Percentiles rank a stretch among this genome's conserved stretches.
These are phyloP conservation scores for Xanthia togata DNA, from an alignment of 2,888 invertebrate genomes.

Conservation along the genomic window DNA sequence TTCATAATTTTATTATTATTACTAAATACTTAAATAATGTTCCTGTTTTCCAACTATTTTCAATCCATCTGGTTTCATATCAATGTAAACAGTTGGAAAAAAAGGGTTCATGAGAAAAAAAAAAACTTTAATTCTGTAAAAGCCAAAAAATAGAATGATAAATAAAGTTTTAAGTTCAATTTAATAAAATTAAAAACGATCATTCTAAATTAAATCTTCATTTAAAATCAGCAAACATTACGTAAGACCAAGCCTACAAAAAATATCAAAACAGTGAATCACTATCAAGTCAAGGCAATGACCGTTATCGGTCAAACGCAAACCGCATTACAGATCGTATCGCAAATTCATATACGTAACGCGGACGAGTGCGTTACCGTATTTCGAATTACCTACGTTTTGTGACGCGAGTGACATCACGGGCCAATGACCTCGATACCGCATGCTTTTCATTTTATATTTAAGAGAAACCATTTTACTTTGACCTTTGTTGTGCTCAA, in stretches of 20 bases:
- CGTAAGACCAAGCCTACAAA: constrained; percentile 44
- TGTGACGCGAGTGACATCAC: constrained; percentile 68
- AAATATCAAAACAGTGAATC: constrained; percentile 60
- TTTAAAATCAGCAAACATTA: constrained; percentile 30
- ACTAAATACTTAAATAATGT: background rate
- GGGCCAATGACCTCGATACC: constrained; percentile 66
- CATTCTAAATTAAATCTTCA: background rate
- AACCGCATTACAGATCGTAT: constrained; percentile 69
- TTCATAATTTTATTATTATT: background rate
- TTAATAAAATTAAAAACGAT: background rate
- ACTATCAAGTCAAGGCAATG: constrained; percentile 71
- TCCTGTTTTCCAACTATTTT: background rate
- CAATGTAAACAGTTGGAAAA: background rate
- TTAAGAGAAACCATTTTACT: constrained; percentile 61
- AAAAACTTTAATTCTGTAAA: background rate
- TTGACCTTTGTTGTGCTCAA: constrained; percentile 52
- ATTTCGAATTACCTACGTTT: constrained; percentile 61
- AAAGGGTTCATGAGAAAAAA: background rate
- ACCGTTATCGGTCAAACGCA: constrained; percentile 75
- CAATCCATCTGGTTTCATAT: too few relatives aligned
- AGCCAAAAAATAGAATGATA: background rate
- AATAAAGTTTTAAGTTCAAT: background rate
- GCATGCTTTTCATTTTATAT: constrained; percentile 65
- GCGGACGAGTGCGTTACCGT: constrained; percentile 60
- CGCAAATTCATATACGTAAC: constrained; percentile 66